phyloP scores from a whole-genome alignment of 2,797 vertebrate species.

The Lemur catta region DNA sequence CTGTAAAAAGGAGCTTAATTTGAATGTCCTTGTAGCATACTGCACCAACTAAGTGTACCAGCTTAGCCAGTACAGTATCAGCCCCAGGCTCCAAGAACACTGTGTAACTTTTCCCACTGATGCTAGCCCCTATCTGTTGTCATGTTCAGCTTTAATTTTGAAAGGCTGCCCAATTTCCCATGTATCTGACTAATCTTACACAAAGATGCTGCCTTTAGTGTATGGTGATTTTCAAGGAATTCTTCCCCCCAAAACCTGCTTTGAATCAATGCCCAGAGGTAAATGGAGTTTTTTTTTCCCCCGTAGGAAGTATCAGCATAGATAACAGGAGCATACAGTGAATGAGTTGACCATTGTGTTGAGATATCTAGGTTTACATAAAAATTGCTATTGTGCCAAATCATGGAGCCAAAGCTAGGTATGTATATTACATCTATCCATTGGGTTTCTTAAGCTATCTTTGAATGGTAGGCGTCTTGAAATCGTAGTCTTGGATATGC shows the following conservation, averaged over 20 bases:
- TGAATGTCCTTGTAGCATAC: slow-evolving; percentile 78
- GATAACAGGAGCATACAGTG: slow-evolving; percentile 45
- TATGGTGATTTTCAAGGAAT: slow-evolving; percentile 43
- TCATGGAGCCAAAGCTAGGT: slow-evolving; percentile 25
- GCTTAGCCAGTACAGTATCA: slow-evolving; percentile 70
- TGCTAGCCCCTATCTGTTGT: slow-evolving; percentile 68
- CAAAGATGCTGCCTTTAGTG: slow-evolving; percentile 40
- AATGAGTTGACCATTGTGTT: slow-evolving; percentile 47
- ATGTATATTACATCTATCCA: slow-evolving; percentile 36
- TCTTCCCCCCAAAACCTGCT: slow-evolving; percentile 6
- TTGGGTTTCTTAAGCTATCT: slow-evolving; percentile 50
- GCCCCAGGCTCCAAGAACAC: slow-evolving; percentile 76
- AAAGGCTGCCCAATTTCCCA: slow-evolving; percentile 43
- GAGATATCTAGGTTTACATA: slow-evolving; percentile 63
- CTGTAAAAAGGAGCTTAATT: slow-evolving; percentile 75
- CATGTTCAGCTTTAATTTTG: slow-evolving; percentile 37
- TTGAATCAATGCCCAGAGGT: slow-evolving; percentile 21
- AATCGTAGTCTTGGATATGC: background rate
- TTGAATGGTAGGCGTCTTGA: slow-evolving; percentile 37
- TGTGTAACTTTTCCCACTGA: slow-evolving; percentile 69
- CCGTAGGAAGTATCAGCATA: slow-evolving; percentile 39
- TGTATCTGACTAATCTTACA: slow-evolving; percentile 57
- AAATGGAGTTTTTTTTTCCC: slow-evolving; percentile 61
- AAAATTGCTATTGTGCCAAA: slow-evolving; percentile 67
- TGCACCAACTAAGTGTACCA: slow-evolving; percentile 73